Conservation (phyloP, 2,113 vertebrate species). For the Gobiocypris rarus region DNA sequence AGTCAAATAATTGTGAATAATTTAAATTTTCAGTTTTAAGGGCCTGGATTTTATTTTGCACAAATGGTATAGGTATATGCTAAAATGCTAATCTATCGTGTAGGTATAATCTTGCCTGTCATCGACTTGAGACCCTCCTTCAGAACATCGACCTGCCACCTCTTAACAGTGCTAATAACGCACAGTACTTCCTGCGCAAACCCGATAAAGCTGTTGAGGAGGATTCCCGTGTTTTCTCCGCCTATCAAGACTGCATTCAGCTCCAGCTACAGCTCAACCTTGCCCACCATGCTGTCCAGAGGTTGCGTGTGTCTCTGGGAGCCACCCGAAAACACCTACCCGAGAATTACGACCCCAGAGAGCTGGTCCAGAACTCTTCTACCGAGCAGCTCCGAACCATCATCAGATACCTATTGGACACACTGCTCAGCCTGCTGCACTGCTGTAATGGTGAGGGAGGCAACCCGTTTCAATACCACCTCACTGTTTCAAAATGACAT, state of each 20-base stretch:
- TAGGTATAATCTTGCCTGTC: conserved; percentile 97
- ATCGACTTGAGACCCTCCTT: conserved; percentile 93
- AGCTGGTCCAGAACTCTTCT: conserved; percentile 90
- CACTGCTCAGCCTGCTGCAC: conserved; percentile 95
- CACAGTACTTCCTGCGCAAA: conserved; percentile 96
- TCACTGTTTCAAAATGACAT: neutral
- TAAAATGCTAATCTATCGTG: conserved; percentile 12
- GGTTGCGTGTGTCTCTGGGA: conserved; percentile 91
- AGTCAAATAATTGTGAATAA: neutral
- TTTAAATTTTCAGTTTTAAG: neutral
- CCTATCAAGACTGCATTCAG: conserved; percentile 98
- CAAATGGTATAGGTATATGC: neutral
- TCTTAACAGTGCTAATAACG: conserved; percentile 97
- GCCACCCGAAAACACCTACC: conserved; percentile 82
- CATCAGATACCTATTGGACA: conserved; percentile 96
- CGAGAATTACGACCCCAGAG: conserved; percentile 74
- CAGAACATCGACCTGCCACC: conserved; percentile 97
- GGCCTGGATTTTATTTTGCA: neutral
- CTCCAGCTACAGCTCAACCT: conserved; percentile 97
- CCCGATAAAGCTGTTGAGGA: conserved; percentile 98
- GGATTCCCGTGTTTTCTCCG: conserved; percentile 95
- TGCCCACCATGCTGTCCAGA: conserved; percentile 94
- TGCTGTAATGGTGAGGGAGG: conserved; percentile 88
- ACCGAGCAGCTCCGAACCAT: conserved; percentile 97
- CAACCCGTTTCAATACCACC: neutral